Evolutionary conservation across 2,888 invertebrate species (phyloP), one percentile per base, ranked within the genome.

Genomic region (Nomada flava): DNA sequence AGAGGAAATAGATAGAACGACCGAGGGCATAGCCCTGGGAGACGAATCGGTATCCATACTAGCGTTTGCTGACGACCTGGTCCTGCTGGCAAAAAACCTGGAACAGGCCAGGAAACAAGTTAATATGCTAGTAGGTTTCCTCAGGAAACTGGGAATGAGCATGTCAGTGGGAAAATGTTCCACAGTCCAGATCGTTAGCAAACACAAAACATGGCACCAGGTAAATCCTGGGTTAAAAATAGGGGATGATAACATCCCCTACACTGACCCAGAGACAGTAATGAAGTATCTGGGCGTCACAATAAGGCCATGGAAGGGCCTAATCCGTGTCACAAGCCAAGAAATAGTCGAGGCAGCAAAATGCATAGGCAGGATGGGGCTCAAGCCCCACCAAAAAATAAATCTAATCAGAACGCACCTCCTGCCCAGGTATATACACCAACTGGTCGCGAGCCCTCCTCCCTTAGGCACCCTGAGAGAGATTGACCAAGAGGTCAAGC

Each of bases 221-320:
- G 18, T 15, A 26, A 5, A 50, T 5, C 64, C 64, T 1, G 18
- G 9, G 1, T 2, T 52, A 4, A 18, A 29, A 52, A 29, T 52
- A 1, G n/a, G 4, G 0, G 2, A 3, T 1, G 5, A 15, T 4
- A n/a, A 7, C 0, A 29, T 52, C 3, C 29, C 26, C 0, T 7
- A 13, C 1, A 50, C 29, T 4, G 13, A 29, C 0, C 47, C 50
- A 1, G 26, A 50, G 0, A 2, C 0, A 0, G 9, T 26, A 5
- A 50, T 50, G 0, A 64, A 7, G 5, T 64, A 64, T 1, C 9
- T 64, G 4, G 64, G 64, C 0, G n/a, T 9, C 0, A 20, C 10
- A 26, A 2, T 50, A 18, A 10, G 15, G 18, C 2, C 26, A 5
- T 52, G 52, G 52, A 15, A 7, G 11, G 52, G 52, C 18, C 13